These are phyloP conservation scores for Drosophila pseudoobscura DNA, from an alignment of 1,140 invertebrate genomes.

Conservation along the genomic window DNA sequence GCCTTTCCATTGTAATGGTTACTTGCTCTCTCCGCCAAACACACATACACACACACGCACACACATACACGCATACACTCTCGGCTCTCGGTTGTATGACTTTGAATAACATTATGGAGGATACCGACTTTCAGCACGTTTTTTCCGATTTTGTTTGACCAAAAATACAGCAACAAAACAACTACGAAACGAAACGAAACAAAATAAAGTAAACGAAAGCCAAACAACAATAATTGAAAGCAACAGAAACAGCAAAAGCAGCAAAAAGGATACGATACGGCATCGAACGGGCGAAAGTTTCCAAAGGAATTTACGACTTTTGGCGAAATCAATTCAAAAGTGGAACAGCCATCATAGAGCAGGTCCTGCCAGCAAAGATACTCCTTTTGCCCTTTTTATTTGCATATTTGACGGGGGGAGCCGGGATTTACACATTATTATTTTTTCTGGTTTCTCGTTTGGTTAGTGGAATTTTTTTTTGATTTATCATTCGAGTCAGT, in stretches of 20 bases:
- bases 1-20: conserved; percentile 47
- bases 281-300: conserved; percentile 63
- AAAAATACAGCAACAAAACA: conserved; percentile 27
- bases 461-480: conserved; percentile 37
- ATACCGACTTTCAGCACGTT: conserved; percentile 66
- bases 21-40: conserved; percentile 17
- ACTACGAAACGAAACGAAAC: conserved; percentile 6
- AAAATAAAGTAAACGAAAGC: conserved; percentile 46
- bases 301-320: conserved; percentile 78
- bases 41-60: conserved; percentile 10
- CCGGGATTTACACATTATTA: conserved; percentile 24
- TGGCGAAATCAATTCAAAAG: conserved; percentile 73
- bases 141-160: conserved; percentile 48
- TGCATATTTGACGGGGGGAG: conserved; percentile 36
- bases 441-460: conserved; percentile 10
- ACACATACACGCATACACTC: conserved; percentile 4
- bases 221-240: conserved; percentile 41
- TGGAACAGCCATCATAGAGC: conserved; percentile 30
- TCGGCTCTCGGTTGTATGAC: conserved; percentile 27
- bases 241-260: conserved; percentile 21
- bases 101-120: conserved; percentile 78
- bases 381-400: conserved; percentile 25
- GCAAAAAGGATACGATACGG: conserved; percentile 29
- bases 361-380: conserved; percentile 19
- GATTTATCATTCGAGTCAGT: conserved; percentile 57